Base-by-base conservation (phyloP, 2,888 invertebrate species). In the Orchestes rusci region DNA sequence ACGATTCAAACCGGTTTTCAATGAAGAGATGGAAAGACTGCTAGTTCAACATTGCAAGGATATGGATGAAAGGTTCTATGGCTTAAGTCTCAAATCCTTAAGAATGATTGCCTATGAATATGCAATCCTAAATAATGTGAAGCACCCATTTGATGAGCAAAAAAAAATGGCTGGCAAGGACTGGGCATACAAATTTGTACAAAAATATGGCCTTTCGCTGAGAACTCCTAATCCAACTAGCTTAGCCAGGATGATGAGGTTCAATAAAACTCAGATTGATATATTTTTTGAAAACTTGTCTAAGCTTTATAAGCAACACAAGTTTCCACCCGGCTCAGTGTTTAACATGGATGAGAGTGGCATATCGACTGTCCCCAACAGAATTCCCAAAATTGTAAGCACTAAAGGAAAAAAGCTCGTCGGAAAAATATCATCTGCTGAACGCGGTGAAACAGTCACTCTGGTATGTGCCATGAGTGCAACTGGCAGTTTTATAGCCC, bases 271-370 rank as follows among this genome's bases (percentile, higher is more conserved):
- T 4, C 31, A 31, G 39, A 39, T 17, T 7, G 27, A 36, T 17
- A 17, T 38, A 15, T 38, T 28, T 23, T 4, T 12, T 19, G n/a
- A n/a, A n/a, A 34, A 34, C 16, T 27, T 38, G 10, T 15, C 4
- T 15, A 32, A 18, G 18, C 39, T 31, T 31, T 39, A 39, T 18
- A 18, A 39, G 28, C 5, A 39, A 15, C 3, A 31, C 31, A 39
- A 31, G 18, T 39, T 31, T 18, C 32, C 19, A n/a, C 16, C 32
- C 3, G 5, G 15, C 16, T 32, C 32, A 10, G 10, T 36, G n/a
- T 36, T 19, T 15, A n/a, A 36, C 16, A 36, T 36, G 36, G 19
- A 36, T 23, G 36, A 36, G 27, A 36, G 36, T 36, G 36, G 19
- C 17, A 36, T 36, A 20, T 36, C 36, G n/a, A 36, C 27, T n/a